Percentiles rank a stretch among this genome's conserved stretches.
Conservation (phyloP, 2,113 vertebrate genomes). For the Psephotus haematonotus region DNA sequence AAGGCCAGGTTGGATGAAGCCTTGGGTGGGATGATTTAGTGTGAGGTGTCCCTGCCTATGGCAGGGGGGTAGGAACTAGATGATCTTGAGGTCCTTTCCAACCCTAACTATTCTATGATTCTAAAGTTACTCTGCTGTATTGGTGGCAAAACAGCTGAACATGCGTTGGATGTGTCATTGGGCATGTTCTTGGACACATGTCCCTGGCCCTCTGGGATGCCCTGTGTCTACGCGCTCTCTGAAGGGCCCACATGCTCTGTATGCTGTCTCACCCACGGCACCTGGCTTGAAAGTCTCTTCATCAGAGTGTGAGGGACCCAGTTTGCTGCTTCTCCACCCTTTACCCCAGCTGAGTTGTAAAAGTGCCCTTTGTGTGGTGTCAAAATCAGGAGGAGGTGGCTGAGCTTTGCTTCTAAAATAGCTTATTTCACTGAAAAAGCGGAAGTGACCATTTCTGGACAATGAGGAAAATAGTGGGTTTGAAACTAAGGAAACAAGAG, state of each 20-base stretch:
- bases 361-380: fast-evolving
- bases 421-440: neutral
- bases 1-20: too few species aligned
- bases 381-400: neutral
- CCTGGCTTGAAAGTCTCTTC: neutral
- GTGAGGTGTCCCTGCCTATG: too few species aligned
- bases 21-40: too few species aligned
- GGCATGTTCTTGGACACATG: neutral
- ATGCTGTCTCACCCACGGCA: neutral
- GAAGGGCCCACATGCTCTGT: neutral
- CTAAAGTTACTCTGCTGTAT: neutral
- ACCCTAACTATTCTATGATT: too few species aligned
- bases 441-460: neutral
- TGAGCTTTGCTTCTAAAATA: neutral
- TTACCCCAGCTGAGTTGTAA: neutral
- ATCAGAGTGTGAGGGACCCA: fast-evolving
- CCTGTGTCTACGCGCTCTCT: neutral
- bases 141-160: neutral
- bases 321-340: neutral
- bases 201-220: fast-evolving
- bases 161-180: neutral
- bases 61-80: too few species aligned
- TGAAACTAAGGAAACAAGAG: neutral
- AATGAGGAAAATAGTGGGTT: neutral
- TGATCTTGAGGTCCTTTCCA: too few species aligned